phyloP scores from a whole-genome alignment of 2,888 invertebrate genomes.

The Alitta virens region DNA sequence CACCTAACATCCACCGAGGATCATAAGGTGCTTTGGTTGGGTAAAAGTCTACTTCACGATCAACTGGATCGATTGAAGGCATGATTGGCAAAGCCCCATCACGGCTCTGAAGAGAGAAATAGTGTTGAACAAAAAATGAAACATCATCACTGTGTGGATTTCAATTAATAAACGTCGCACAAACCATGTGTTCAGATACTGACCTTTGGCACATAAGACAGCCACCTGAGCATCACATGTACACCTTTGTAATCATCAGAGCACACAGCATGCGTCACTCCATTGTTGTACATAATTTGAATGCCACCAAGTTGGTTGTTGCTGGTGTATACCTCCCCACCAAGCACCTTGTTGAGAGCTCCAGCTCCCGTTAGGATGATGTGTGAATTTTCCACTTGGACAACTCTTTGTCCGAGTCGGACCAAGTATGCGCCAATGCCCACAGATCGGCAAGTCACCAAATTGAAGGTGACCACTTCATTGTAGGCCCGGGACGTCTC shows the following conservation, averaged over 20 bases:
- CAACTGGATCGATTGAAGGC: conserved; percentile 69
- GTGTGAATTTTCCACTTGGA: conserved; percentile 91
- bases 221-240: conserved; percentile 80
- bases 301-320: conserved; percentile 95
- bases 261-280: conserved; percentile 90
- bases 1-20: conserved; percentile 81
- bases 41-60: conserved; percentile 78
- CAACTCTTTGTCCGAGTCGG: conserved; percentile 82
- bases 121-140: too few species aligned
- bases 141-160: too few species aligned
- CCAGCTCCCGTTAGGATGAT: conserved; percentile 96
- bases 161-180: too few species aligned
- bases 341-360: conserved; percentile 92
- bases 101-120: conserved; percentile 13
- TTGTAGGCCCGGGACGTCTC: conserved; percentile 92
- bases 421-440: conserved; percentile 97
- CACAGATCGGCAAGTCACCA: conserved; percentile 93
- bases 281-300: conserved; percentile 99
- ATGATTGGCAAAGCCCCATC: conserved; percentile 47
- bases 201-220: conserved; percentile 82
- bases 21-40: conserved; percentile 93
- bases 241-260: conserved; percentile 85
- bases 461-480: conserved; percentile 91
- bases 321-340: conserved; percentile 96
- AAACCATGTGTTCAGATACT: too few species aligned